Percentiles rank a stretch among this genome's conserved stretches.
These are phyloP conservation scores for Craniophora ligustri DNA, from an alignment of 2,888 invertebrate genomes.

Conservation along the genomic window DNA sequence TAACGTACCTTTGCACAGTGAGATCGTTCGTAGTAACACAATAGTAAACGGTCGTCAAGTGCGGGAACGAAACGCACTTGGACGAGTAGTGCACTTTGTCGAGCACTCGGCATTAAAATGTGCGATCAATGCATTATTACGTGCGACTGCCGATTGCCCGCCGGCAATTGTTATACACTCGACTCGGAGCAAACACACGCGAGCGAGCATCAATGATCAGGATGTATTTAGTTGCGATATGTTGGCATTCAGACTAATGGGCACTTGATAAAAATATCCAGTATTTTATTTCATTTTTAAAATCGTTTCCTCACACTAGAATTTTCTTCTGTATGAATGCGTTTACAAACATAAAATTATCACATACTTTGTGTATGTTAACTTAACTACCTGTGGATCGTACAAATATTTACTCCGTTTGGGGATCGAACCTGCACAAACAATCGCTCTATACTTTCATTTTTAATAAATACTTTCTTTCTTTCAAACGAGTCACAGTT, in stretches of 20 bases:
- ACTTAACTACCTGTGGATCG: too few species aligned
- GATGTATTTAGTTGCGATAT: background rate
- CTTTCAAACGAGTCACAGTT: too few species aligned
- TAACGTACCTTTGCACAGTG: background rate
- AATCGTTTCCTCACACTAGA: too few species aligned
- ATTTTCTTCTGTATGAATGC: too few species aligned
- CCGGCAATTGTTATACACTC: constrained; percentile 47
- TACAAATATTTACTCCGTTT: too few species aligned
- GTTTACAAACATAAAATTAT: too few species aligned
- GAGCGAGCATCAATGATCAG: constrained; percentile 12
- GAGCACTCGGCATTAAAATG: constrained; percentile 39
- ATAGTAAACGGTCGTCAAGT: constrained; percentile 20
- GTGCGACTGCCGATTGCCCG: constrained; percentile 21
- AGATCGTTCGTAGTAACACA: constrained; percentile 10
- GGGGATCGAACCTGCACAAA: too few species aligned
- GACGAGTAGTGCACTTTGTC: constrained; percentile 32
- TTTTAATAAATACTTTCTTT: too few species aligned
- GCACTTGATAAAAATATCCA: constrained; percentile 2
- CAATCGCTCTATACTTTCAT: too few species aligned
- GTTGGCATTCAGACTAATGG: background rate
- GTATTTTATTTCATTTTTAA: too few species aligned
- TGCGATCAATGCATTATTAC: constrained; percentile 49
- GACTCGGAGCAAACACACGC: constrained; percentile 37
- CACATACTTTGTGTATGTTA: too few species aligned
- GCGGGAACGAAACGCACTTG: constrained; percentile 27